phyloP scores from a whole-genome alignment of 2,888 invertebrate genomes.

The Tetheella fluctuosa region DNA sequence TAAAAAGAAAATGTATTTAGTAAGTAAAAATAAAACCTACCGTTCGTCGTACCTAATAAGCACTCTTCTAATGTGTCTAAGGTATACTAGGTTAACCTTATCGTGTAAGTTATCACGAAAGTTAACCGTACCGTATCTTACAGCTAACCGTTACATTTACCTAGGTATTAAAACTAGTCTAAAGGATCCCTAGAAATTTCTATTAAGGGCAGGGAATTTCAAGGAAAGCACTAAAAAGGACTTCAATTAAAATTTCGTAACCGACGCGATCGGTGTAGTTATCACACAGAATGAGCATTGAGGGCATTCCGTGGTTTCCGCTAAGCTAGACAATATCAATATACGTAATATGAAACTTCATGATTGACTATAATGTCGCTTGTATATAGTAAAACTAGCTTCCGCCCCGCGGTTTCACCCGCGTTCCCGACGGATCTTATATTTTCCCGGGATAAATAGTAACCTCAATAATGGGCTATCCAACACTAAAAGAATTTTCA shows the following conservation, averaged over 20 bases:
- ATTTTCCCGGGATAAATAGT: too few relatives aligned
- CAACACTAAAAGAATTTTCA: too few relatives aligned
- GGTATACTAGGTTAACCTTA: too few relatives aligned
- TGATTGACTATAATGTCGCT: conserved; percentile 21
- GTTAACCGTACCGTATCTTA: neutral
- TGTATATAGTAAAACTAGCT: conserved; percentile 21
- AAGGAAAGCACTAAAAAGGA: neutral
- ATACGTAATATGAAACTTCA: conserved; percentile 33
- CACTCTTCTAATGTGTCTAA: too few relatives aligned
- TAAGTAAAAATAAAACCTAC: too few relatives aligned
- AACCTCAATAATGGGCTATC: too few relatives aligned
- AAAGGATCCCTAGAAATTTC: neutral
- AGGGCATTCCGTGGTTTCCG: conserved; percentile 34
- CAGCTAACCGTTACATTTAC: neutral
- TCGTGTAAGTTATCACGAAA: neutral
- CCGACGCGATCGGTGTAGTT: conserved; percentile 15
- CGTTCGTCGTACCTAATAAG: too few relatives aligned
- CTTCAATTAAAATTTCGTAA: neutral
- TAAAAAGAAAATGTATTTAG: too few relatives aligned
- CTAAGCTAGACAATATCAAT: conserved; percentile 18
- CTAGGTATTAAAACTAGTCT: neutral
- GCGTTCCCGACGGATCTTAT: too few relatives aligned
- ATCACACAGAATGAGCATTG: conserved; percentile 32
- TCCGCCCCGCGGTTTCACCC: too few relatives aligned
- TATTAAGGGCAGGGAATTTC: neutral